These are phyloP conservation scores for Hoplodrina blanda DNA, from an alignment of 2,888 invertebrate species.

Conservation along the genomic window DNA sequence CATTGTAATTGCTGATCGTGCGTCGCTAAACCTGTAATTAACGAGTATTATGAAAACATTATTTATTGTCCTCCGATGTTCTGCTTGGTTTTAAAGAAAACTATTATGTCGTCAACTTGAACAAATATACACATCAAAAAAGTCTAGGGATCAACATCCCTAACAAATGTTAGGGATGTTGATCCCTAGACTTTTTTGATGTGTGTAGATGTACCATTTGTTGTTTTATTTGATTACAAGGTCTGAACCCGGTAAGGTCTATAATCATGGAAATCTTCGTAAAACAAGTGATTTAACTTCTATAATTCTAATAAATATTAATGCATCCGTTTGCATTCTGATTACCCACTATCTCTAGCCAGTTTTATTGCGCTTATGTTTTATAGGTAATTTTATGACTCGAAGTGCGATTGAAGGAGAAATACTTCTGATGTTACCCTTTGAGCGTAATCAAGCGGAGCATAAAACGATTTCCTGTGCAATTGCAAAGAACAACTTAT, in stretches of 20 bases:
- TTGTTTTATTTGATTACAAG: background rate
- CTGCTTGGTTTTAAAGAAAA: conserved; percentile 34
- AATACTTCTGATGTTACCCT: conserved; percentile 50
- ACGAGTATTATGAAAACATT: conserved; percentile 59
- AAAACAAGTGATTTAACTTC: conserved; percentile 7
- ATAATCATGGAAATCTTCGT: conserved; percentile 12
- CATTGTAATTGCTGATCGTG: conserved; percentile 78
- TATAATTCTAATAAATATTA: conserved; percentile 17
- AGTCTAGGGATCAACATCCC: no score
- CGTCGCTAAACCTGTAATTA: conserved; percentile 53
- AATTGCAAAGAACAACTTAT: conserved; percentile 63
- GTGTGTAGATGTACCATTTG: background rate
- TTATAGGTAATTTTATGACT: conserved; percentile 39
- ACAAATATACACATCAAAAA: no score
- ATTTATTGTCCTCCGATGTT: conserved; percentile 34
- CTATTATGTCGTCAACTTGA: conserved; percentile 30
- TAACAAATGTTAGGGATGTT: no score
- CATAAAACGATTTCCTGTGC: conserved; percentile 85
- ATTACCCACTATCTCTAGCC: conserved; percentile 12
- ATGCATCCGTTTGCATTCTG: conserved; percentile 32
- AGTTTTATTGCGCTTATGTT: conserved; percentile 20
- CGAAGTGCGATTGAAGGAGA: conserved; percentile 27
- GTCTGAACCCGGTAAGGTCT: no score
- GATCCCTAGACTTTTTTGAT: no score
- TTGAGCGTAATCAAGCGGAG: conserved; percentile 72